phyloP scores from a whole-genome alignment of 2,797 vertebrate genomes.

The Myotis planiceps region DNA sequence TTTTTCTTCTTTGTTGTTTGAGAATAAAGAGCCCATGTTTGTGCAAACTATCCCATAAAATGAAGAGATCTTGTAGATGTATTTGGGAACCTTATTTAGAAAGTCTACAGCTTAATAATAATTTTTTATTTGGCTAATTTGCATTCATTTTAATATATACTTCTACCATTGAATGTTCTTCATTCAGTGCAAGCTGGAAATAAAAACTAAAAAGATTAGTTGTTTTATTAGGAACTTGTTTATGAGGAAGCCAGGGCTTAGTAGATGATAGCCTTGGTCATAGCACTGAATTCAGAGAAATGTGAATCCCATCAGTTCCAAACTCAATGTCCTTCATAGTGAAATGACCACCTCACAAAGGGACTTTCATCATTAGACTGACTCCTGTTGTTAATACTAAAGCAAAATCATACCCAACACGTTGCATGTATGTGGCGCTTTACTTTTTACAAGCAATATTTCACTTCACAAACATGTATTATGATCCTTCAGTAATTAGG shows the following conservation, averaged over 20 bases:
- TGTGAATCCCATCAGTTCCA: neutral
- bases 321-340: neutral
- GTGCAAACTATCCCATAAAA: neutral
- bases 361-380: neutral
- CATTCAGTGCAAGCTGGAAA: neutral
- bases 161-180: neutral
- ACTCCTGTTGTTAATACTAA: neutral
- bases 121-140: constrained; percentile 21
- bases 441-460: constrained; percentile 3
- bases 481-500: neutral
- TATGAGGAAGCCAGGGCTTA: neutral
- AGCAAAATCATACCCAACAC: neutral
- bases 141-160: neutral
- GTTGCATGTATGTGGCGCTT: neutral
- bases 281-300: neutral
- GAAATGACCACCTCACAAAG: neutral
- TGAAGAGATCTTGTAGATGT: neutral
- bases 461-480: neutral
- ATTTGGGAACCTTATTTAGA: neutral
- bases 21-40: neutral
- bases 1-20: neutral
- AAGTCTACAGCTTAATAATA: neutral
- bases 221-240: neutral
- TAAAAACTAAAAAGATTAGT: neutral
- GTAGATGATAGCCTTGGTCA: neutral